phyloP scores from a whole-genome alignment of 2,113 vertebrate genomes.

The Microcebus griseorufus region DNA sequence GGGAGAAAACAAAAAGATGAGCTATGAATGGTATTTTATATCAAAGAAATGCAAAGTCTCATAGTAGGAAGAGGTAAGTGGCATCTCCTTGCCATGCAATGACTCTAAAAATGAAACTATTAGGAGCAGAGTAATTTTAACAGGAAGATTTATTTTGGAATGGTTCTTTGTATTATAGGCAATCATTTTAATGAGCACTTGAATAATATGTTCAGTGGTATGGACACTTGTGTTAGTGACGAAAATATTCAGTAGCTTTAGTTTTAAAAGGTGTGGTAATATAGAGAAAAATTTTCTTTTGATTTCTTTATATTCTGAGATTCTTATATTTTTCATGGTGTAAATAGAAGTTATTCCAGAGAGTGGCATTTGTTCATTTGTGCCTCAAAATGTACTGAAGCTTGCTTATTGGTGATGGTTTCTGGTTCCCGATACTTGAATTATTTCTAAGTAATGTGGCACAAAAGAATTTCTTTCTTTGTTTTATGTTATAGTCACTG shows the following conservation, averaged over 20 bases:
- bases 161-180: neutral
- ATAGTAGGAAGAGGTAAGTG: neutral
- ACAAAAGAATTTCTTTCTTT: slow-evolving; percentile 35
- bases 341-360: neutral
- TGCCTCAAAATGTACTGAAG: slow-evolving; percentile 50
- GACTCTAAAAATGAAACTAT: neutral
- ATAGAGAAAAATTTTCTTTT: slow-evolving; percentile 13
- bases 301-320: neutral
- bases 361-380: neutral
- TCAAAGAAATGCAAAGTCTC: slow-evolving; percentile 5
- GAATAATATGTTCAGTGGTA: neutral
- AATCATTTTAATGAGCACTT: neutral
- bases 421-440: slow-evolving; percentile 58
- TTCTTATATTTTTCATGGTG: neutral
- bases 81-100: neutral
- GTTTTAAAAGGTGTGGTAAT: slow-evolving; percentile 4
- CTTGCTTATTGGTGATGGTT: slow-evolving; percentile 46
- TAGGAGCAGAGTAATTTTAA: neutral
- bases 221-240: neutral
- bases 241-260: neutral
- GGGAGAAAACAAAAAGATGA: neutral
- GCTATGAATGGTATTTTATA: neutral
- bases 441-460: neutral
- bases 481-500: neutral
- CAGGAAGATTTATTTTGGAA: neutral